These are phyloP conservation scores for Myiotriccus ornatus DNA, from an alignment of 2,797 vertebrate genomes.

Conservation along the genomic window DNA sequence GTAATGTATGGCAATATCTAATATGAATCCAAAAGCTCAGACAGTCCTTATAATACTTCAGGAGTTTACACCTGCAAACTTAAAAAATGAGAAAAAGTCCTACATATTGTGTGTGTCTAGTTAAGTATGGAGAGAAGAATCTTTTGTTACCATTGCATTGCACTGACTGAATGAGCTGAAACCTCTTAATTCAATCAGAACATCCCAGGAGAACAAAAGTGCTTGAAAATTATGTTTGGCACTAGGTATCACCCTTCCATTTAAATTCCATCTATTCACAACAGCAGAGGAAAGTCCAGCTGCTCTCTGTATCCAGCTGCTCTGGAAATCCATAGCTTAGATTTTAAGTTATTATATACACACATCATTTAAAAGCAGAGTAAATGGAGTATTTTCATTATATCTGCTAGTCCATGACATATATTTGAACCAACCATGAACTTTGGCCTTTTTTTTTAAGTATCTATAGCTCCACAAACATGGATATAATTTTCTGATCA, in stretches of 20 bases:
- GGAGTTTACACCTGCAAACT: background rate
- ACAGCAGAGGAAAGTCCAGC: background rate
- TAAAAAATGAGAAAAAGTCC: background rate
- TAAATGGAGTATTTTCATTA: background rate
- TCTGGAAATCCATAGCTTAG: slow-evolving; percentile 7
- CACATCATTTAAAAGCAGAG: slow-evolving; percentile 14
- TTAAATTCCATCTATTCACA: background rate
- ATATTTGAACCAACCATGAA: background rate
- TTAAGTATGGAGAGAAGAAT: background rate
- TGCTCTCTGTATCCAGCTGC: slow-evolving; percentile 2
- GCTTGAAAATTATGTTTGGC: background rate
- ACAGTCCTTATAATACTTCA: background rate
- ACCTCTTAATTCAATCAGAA: background rate
- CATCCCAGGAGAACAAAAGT: background rate
- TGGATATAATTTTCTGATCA: background rate
- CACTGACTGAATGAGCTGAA: background rate
- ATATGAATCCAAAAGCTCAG: background rate
- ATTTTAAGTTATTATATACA: slow-evolving; percentile 23
- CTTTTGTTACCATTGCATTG: background rate
- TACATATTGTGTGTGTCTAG: background rate
- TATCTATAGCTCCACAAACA: background rate
- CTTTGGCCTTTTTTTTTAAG: background rate
- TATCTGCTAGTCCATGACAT: background rate
- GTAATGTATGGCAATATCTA: background rate
- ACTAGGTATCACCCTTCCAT: background rate